These are phyloP conservation scores for Neuroterus valhalla DNA, from an alignment of 1,140 invertebrate species.

Conservation along the genomic window DNA sequence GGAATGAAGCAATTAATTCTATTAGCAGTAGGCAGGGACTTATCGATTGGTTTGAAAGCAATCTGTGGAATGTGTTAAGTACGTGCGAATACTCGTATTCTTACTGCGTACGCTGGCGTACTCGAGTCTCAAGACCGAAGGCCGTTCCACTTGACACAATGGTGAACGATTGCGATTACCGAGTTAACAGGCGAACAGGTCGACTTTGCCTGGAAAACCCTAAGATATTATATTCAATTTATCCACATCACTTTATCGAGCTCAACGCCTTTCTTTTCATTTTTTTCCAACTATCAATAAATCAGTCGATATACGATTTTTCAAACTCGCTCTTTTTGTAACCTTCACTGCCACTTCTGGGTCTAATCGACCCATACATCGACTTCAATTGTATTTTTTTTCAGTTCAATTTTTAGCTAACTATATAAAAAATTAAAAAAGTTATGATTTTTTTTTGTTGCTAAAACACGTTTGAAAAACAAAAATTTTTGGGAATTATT, in stretches of 20 bases:
- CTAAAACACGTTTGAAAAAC: too few species aligned
- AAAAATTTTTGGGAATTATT: too few species aligned
- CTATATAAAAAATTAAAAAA: too few species aligned
- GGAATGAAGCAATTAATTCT: slow-evolving; percentile 29
- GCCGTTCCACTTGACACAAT: slow-evolving; percentile 24
- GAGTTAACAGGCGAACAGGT: slow-evolving; percentile 25
- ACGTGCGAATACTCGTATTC: slow-evolving; percentile 30
- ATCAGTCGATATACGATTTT: not conserved
- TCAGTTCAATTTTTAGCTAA: too few species aligned
- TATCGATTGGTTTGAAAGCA: slow-evolving; percentile 24
- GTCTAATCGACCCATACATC: too few species aligned
- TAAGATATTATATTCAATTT: not conserved
- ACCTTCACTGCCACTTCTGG: too few species aligned
- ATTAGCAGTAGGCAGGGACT: slow-evolving; percentile 22
- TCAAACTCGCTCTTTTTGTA: not conserved
- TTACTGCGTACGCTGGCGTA: slow-evolving; percentile 15
- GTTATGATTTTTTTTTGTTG: too few species aligned
- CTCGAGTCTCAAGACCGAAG: slow-evolving; percentile 24
- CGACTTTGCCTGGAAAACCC: slow-evolving; percentile 24
- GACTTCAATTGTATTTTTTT: too few species aligned
- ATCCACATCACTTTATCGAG: slow-evolving; percentile 2
- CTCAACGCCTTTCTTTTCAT: not conserved
- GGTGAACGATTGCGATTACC: slow-evolving; percentile 28
- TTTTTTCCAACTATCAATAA: not conserved
- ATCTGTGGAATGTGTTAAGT: slow-evolving; percentile 27